Evolutionary conservation across 2,888 invertebrate genomes (phyloP).

Genomic region (Hyalella azteca): DNA sequence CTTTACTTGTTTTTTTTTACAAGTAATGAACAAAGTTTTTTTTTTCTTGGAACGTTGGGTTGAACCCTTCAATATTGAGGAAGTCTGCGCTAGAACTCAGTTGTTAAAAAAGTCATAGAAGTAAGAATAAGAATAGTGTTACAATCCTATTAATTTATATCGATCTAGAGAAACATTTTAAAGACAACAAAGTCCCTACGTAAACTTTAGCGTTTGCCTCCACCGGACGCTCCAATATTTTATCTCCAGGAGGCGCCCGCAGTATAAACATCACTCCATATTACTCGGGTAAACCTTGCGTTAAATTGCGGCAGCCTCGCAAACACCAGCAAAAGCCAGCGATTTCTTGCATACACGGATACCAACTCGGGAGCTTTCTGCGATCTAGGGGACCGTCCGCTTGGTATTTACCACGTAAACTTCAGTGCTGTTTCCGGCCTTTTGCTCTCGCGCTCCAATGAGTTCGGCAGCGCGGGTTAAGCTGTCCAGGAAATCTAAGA

Average conservation of each 20-base stretch:
- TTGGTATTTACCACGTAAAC: slow-evolving; percentile 3
- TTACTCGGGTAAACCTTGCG: slow-evolving; percentile 27
- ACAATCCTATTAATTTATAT: too few species aligned
- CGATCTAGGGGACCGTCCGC: not conserved
- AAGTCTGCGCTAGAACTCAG: too few species aligned
- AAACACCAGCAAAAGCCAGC: slow-evolving; percentile 26
- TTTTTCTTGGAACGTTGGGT: too few species aligned
- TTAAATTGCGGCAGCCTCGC: slow-evolving; percentile 1
- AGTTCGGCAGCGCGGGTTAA: not conserved
- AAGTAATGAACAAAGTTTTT: too few species aligned
- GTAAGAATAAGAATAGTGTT: too few species aligned
- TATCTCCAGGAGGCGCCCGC: slow-evolving; percentile 10
- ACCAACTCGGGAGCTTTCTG: too few species aligned
- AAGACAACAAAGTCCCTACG: too few species aligned
- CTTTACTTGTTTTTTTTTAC: too few species aligned
- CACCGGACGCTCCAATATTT: slow-evolving; percentile 1
- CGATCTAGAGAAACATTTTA: too few species aligned
- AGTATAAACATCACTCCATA: slow-evolving; percentile 27
- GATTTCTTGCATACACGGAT: slow-evolving; percentile 29
- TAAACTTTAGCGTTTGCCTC: not conserved
- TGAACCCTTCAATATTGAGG: too few species aligned
- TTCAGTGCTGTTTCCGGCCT: not conserved
- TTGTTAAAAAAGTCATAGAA: too few species aligned
- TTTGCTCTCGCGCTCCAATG: slow-evolving; percentile 1
- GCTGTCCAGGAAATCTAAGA: not conserved